phyloP scores from a whole-genome alignment of 2,113 vertebrate genomes.

The Labeo rohita region DNA sequence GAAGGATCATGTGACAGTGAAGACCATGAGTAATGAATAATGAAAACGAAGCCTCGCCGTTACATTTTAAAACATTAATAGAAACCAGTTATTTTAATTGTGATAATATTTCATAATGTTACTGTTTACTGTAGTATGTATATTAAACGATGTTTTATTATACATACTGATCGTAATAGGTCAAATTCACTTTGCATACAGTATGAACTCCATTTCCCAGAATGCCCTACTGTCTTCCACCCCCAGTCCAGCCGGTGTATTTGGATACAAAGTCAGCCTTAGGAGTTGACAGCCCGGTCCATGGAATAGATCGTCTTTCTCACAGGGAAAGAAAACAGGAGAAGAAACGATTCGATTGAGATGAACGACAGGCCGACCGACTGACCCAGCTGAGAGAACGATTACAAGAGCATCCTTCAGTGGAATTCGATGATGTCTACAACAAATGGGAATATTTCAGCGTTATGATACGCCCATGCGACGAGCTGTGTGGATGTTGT shows the following conservation, averaged over 20 bases:
- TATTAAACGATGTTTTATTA: background rate
- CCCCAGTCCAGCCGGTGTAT: conserved; percentile 71
- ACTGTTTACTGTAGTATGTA: background rate
- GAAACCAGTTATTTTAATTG: background rate
- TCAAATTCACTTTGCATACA: background rate
- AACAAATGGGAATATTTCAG: conserved; percentile 60
- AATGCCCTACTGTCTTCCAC: conserved; percentile 59
- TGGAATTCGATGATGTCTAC: conserved; percentile 45
- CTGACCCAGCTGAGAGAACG: conserved; percentile 44
- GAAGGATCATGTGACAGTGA: background rate
- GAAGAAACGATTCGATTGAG: conserved; percentile 41
- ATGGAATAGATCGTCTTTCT: conserved; percentile 63
- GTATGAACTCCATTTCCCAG: conserved; percentile 73
- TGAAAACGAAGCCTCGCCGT: background rate
- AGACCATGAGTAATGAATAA: too few relatives aligned
- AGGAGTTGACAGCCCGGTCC: conserved; percentile 76
- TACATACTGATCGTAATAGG: background rate
- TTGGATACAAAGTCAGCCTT: conserved; percentile 75
- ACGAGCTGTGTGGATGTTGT: conserved; percentile 67
- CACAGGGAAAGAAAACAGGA: conserved; percentile 12
- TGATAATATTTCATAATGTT: background rate
- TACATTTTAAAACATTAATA: too few relatives aligned
- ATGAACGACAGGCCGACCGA: conserved; percentile 52
- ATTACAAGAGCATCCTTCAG: conserved; percentile 46
- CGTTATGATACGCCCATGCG: conserved; percentile 73